Conservation (phyloP, 2,113 vertebrate species). For the Prietella phreatophila region DNA sequence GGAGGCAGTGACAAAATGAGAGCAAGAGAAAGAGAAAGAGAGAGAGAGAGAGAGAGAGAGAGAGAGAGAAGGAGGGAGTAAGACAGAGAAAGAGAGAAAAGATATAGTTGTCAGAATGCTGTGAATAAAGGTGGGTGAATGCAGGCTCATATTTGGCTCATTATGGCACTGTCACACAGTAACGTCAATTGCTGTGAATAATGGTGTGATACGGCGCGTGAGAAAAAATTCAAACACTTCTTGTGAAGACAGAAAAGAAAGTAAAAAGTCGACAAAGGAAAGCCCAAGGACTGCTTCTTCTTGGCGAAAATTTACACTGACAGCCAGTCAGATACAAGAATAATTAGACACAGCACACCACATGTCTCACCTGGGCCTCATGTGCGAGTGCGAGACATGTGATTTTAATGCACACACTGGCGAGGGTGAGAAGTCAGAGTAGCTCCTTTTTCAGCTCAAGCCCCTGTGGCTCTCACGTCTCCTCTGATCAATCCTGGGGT, state of each 20-base stretch:
- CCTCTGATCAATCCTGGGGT: slow-evolving; percentile 53
- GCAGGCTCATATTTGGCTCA: slow-evolving; percentile 43
- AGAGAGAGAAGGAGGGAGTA: background rate
- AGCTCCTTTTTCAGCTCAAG: slow-evolving; percentile 44
- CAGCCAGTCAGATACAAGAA: background rate
- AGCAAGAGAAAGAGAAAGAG: background rate
- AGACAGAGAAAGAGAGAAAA: background rate
- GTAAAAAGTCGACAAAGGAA: background rate
- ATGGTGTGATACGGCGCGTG: slow-evolving; percentile 3
- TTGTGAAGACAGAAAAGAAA: slow-evolving; percentile 10
- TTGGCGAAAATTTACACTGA: background rate
- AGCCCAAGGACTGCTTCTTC: background rate
- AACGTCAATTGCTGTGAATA: slow-evolving; percentile 39
- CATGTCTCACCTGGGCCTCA: slow-evolving; percentile 6
- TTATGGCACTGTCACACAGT: slow-evolving; percentile 39
- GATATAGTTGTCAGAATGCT: slow-evolving; percentile 23
- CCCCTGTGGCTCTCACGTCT: slow-evolving; percentile 48
- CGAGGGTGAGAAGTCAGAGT: slow-evolving; percentile 22
- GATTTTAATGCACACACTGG: slow-evolving; percentile 27
- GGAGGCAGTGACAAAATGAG: background rate
- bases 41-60: background rate
- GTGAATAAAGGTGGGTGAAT: slow-evolving; percentile 44
- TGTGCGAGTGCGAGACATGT: background rate
- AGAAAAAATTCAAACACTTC: slow-evolving; percentile 6
- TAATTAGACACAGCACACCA: slow-evolving; percentile 22